Base-by-base conservation (phyloP, 1,140 invertebrate species). In the Cotesia glomerata region DNA sequence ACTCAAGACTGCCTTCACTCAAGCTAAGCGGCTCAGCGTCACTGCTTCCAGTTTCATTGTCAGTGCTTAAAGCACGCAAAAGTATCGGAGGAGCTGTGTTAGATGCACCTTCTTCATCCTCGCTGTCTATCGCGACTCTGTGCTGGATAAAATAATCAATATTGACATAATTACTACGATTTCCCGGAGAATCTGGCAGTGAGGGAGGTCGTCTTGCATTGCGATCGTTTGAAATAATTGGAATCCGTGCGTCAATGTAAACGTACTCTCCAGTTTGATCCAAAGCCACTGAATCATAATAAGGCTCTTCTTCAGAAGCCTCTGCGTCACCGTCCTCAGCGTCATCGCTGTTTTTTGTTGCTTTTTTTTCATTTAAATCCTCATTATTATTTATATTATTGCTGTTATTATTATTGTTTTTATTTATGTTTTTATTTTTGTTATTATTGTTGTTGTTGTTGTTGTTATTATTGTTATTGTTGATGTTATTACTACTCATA, bases 121-220 rank as follows among this genome's bases (percentile, higher is more conserved):
- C 86, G 52, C 85, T 86, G 34, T 87, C 86, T 77, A 87, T 83
- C 52, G 85, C 84, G 3, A 80, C 83, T 77, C 85, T 76, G 62
- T 87, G 84, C 92, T 93, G 90, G 80, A 95, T 91, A 79, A 95
- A 95, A 84, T 95, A 95, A 82, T 95, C 94, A 87, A 95, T 95
- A 85, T 96, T 95, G 82, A 95, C 94, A 87, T 95, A 96, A 87
- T 95, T 96, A 73, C 93, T 93, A 66, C 91, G 90, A 82, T 91
- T 89, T 75, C 91, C 91, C 35, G 92, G 92, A 52, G 92, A 91
- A 83, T 94, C 93, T 35, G 93, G 92, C 78, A 93, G 91, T 18
- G 86, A 86, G 0, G 85, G 86, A 7, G 86, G 85, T 74, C 86
- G 82, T 35, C 81, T 77, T 4, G 45, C 51, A 39, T 45, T 81